A percentile compares a stretch with the other conserved stretches of the same genome.
phyloP scores from a whole-genome alignment of 1,140 invertebrate species.

The Euura saliciscinereae region DNA sequence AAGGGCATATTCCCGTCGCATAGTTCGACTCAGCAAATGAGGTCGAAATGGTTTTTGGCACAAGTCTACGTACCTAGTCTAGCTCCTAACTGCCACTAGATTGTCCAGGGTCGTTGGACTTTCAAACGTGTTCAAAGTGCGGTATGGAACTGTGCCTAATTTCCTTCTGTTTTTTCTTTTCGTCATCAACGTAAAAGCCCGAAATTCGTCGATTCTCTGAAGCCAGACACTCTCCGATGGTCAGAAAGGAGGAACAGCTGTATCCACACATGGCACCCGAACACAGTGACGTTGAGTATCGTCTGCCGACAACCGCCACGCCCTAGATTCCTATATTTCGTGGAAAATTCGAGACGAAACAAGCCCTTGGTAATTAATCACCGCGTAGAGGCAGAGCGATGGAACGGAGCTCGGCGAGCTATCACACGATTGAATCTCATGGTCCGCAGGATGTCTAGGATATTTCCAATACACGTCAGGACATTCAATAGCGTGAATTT shows the following conservation, averaged over 20 bases:
- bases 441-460: neutral
- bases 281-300: neutral
- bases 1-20: neutral
- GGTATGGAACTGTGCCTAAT: neutral
- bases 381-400: neutral
- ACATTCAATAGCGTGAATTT: neutral
- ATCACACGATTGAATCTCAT: neutral
- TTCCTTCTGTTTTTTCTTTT: too few species aligned
- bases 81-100: neutral
- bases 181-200: too few species aligned
- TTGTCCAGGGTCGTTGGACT: slow-evolving; percentile 4
- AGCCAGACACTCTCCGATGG: neutral
- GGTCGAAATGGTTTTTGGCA: neutral
- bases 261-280: neutral
- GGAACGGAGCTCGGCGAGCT: neutral
- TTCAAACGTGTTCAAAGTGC: neutral
- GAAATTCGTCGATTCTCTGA: neutral
- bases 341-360: neutral
- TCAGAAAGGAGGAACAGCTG: neutral
- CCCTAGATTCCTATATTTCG: neutral
- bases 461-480: neutral
- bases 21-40: neutral
- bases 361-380: neutral
- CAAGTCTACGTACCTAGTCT: neutral
- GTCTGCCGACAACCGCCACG: neutral